These are phyloP conservation scores for Ondatra zibethicus DNA, from an alignment of 2,113 vertebrate species.

Conservation along the genomic window DNA sequence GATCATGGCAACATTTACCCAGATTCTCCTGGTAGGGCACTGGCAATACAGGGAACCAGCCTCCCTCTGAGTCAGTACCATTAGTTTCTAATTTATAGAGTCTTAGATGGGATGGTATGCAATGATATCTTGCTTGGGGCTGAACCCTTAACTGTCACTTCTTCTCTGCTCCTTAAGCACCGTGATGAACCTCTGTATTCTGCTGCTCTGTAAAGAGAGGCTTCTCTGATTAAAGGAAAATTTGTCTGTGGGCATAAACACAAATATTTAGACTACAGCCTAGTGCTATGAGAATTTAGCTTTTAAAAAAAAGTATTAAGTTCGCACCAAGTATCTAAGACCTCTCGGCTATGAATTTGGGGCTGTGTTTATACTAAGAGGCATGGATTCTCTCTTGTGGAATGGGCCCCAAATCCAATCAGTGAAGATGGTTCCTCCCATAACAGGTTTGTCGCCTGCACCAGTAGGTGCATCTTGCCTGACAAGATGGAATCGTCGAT, in stretches of 20 bases:
- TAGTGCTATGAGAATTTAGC: neutral
- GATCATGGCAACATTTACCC: neutral
- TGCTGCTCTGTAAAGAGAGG: neutral
- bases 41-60: neutral
- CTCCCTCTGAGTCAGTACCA: slow-evolving; percentile 26
- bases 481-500: too few relatives aligned
- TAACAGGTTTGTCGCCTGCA: neutral
- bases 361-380: neutral
- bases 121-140: neutral
- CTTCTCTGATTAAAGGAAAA: neutral
- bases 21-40: neutral
- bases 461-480: neutral
- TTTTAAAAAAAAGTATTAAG: neutral
- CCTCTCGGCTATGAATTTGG: neutral
- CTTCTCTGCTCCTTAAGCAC: neutral
- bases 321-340: neutral
- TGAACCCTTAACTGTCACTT: too few relatives aligned
- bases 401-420: neutral
- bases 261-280: neutral
- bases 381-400: neutral
- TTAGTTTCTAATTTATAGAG: neutral
- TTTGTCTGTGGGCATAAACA: neutral
- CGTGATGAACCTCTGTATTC: neutral
- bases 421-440: neutral
- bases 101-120: neutral